Base-by-base conservation (phyloP, 2,888 invertebrate species). In the Leptinotarsa peninsularis region DNA sequence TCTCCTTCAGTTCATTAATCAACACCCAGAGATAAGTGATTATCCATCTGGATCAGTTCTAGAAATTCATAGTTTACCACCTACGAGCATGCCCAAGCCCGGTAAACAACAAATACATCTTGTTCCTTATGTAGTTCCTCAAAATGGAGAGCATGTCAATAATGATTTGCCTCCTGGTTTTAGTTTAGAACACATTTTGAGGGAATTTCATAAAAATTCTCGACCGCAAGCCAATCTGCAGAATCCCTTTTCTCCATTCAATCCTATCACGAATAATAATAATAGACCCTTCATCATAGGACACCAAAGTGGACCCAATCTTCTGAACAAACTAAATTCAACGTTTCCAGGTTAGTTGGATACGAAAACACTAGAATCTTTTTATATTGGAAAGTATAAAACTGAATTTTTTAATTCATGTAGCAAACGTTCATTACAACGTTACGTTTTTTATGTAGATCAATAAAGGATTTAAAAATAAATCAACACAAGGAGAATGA, bases 31-130 rank as follows among this genome's bases (percentile, higher is more conserved):
- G 81, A 81, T 88, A 56, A 82, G 85, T 66, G 87, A 88, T 78
- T 88, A 88, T 80, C 89, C 89, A 18, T 83, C 87, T 10, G 88
- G 88, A 33, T 87, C 88, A 10, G 86, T 88, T 52, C 79, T 88
- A 14, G 88, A 88, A 83, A 85, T 89, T 58, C 88, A 88, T 73
- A 85, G 84, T 79, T 74, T 84, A 18, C 82, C 84, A 43, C 76
- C 75, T 54, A 4, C 68, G 33, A 52, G 71, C 13, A 68, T 73
- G 54, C 71, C 74, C 54, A 76, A 80, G 21, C 75, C 70, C 56
- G 77, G 73, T 58, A 78, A 80, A 67, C 80, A 81, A 18, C 75
- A 79, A 50, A 77, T 77, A 67, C 81, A 82, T 71, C 52, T 81
- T 21, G 78, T 85, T 7, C 85, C 85, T 27, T 85, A 84, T 69